Evolutionary conservation across 2,797 vertebrate genomes (phyloP), one percentile per base, ranked within the genome.

Genomic region (Jordanella pulchra): DNA sequence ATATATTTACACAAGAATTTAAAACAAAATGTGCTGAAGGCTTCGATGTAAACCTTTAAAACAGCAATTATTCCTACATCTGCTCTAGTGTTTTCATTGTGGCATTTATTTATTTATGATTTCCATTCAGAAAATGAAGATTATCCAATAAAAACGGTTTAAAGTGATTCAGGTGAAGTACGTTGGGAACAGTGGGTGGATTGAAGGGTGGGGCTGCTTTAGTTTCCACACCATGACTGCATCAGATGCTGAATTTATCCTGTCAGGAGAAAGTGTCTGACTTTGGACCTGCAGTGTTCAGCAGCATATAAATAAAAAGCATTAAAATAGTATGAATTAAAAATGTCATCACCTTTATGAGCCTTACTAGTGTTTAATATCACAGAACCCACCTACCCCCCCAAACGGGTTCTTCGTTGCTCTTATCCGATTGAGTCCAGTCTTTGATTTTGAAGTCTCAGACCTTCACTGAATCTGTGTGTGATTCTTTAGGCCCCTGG

Each of bases 401-500:
- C 12, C 21, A 61, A 30, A 39, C 17, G 1, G 32, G 7, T 35
- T 61, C 21, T 28, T 35, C 10, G 55, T 75, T 71, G 63, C 61
- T 66, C 65, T 78, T 71, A 65, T 72, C 69, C 35, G 1, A 17
- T 72, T 53, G 48, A 50, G 42, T 80, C 69, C 25, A 28, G 56
- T 76, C 60, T 72, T 65, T 67, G 39, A 66, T 78, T 72, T 14
- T 67, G 54, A 42, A 66, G 47, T 68, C 35, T 58, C 47, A 17
- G 7, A 0, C 64, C 71, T 54, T 44, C 45, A 17, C 7, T 35
- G 53, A 70, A 70, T 75, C 47, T 69, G 67, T 85, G 71, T 78
- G 67, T 67, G 79, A 72, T 78, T 67, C 84, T 85, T 81, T 67
- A 69, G 9, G 67, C 48, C 48, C n/a, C 12, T 51, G 21, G 42